Percentiles rank a stretch among this genome's conserved stretches.
phyloP scores from a whole-genome alignment of 2,797 vertebrate genomes.

The Hoplostethus mediterraneus region DNA sequence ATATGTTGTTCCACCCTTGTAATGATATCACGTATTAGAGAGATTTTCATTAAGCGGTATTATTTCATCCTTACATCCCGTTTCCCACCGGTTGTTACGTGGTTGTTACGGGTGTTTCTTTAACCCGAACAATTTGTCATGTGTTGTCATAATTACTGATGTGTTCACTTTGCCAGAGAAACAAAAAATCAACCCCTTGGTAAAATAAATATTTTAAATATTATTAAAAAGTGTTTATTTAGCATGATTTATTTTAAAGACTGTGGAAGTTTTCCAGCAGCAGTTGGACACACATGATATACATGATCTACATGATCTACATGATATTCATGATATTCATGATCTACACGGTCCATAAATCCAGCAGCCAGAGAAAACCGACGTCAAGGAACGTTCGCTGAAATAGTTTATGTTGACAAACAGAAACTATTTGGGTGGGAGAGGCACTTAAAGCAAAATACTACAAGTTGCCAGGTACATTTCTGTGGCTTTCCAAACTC shows the following conservation, averaged over 20 bases:
- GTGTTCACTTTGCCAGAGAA: constrained; percentile 5
- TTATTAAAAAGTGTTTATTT: constrained; percentile 42
- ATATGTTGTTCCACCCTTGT: too few relatives aligned
- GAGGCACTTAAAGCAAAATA: constrained; percentile 76
- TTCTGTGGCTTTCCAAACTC: constrained; percentile 73
- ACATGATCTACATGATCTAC: not conserved
- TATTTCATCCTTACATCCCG: constrained; percentile 10
- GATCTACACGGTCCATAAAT: constrained; percentile 43
- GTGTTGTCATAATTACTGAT: constrained; percentile 26
- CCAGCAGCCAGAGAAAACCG: constrained; percentile 38
- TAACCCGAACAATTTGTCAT: not conserved
- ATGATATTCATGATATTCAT: too few relatives aligned
- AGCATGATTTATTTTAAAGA: constrained; percentile 47
- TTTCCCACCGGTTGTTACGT: constrained; percentile 2
- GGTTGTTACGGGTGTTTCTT: too few relatives aligned
- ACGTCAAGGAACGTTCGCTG: constrained; percentile 64
- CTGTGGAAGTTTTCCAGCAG: constrained; percentile 50
- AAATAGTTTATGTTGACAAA: constrained; percentile 83
- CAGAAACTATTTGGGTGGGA: constrained; percentile 70
- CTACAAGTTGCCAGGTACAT: constrained; percentile 72
- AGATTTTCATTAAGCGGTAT: too few relatives aligned
- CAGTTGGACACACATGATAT: constrained; percentile 32
- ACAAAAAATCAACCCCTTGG: constrained; percentile 12
- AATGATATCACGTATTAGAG: too few relatives aligned
- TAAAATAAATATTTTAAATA: constrained; percentile 17